Conservation (phyloP, 2,113 vertebrate species). For the Grallaria varia region DNA sequence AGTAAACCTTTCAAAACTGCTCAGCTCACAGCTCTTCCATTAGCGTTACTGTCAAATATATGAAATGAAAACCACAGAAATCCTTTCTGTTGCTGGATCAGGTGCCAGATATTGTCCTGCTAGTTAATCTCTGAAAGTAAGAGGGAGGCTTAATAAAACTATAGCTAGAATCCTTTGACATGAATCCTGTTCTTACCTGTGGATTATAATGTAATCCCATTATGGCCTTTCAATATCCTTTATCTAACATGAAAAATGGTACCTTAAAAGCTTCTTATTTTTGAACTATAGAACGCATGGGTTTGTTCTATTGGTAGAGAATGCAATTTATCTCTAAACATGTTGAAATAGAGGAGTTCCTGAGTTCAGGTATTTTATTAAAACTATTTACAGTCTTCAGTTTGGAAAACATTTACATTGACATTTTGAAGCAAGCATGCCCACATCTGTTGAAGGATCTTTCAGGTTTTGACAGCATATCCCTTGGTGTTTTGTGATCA, state of each 20-base stretch:
- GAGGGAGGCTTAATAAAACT: constrained; percentile 43
- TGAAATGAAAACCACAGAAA: constrained; percentile 38
- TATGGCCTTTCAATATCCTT: constrained; percentile 14
- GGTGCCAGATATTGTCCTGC: constrained; percentile 36
- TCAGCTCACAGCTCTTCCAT: constrained; percentile 21
- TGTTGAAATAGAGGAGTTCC: not conserved
- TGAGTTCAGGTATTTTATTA: not conserved
- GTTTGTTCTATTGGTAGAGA: not conserved
- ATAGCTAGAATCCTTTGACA: constrained; percentile 23
- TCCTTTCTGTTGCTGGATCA: constrained; percentile 18
- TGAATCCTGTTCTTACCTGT: constrained; percentile 47
- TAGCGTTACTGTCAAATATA: constrained; percentile 35
- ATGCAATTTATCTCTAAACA: not conserved
- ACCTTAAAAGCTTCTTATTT: not conserved
- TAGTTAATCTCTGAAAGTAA: constrained; percentile 39
- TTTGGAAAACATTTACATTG: not conserved
- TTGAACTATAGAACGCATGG: not conserved
- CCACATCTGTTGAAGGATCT: not conserved
- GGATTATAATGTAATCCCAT: constrained; percentile 62
- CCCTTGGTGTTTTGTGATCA: not conserved
- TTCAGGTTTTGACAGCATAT: not conserved
- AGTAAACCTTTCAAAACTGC: constrained; percentile 13
- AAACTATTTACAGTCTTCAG: not conserved
- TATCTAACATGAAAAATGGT: constrained; percentile 30
- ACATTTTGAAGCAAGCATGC: not conserved